Evolutionary conservation across 2,113 vertebrate genomes (phyloP), one percentile per base, ranked within the genome.

Genomic region (Tetrax tetrax): DNA sequence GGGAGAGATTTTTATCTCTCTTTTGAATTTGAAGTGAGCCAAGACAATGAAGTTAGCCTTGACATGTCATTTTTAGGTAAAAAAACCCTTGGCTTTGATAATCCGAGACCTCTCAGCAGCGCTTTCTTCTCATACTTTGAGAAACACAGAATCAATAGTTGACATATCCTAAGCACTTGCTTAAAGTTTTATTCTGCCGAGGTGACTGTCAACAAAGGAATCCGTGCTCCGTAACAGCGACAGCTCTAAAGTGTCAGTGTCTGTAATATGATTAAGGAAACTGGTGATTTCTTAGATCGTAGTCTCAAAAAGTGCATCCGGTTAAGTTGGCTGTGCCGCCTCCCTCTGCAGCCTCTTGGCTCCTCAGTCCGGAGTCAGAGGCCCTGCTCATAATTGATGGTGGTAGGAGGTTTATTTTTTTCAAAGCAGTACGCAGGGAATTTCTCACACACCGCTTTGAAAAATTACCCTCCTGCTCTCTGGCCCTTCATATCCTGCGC

Each of bases 1-100:
- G 81, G 69, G 94, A 96, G 94, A 96, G 95, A 96, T 95, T 95
- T 94, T 94, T 94, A 95, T 94, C 93, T 96, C 90, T 91, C 93
- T 78, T 75, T 94, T 96, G 93, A 94, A 93, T 95, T 71, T 94
- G 91, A 89, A 92, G 82, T 82, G 65, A 95, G 77, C 82, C 66
- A 91, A 93, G 89, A 92, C 94, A 91, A 87, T 95, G 94, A 94
- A 94, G 89, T 79, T 95, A 96, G 81, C 81, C 74, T 93, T 91
- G 81, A 89, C 81, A 53, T 68, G 70, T 85, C 75, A 68, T 89
- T 96, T 96, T 94, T 94, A 93, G 83, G 91, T 91, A 76, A 95
- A 94, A 90, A 96, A 83, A 5, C 0, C 48, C 61, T 69, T 82
- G 75, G 41, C 66, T 96, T 91, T 94, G 93, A 83, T 87, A 89